A percentile compares a stretch with the other conserved stretches of the same genome.
phyloP scores from a whole-genome alignment of 2,888 invertebrate species.

The Strigamia maritima region DNA sequence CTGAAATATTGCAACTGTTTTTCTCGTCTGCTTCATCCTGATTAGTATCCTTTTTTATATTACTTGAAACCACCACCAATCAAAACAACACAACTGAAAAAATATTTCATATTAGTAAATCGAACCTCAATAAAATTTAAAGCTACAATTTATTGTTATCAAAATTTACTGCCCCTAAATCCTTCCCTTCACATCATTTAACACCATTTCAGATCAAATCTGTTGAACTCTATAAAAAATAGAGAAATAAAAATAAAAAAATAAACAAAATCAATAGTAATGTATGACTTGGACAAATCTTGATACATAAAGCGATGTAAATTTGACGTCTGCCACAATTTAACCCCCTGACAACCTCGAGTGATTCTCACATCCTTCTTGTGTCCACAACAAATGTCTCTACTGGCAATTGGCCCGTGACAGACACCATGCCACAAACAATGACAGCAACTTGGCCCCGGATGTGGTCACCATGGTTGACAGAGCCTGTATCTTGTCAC shows the following conservation, averaged over 20 bases:
- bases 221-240: too few relatives aligned
- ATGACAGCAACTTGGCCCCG: neutral
- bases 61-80: neutral
- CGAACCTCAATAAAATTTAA: neutral
- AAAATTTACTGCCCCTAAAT: too few relatives aligned
- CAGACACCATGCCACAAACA: constrained; percentile 5
- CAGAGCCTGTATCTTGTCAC: constrained; percentile 6
- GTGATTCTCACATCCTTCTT: neutral
- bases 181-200: too few relatives aligned
- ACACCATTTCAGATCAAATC: too few relatives aligned
- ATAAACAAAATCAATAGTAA: too few relatives aligned
- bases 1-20: neutral
- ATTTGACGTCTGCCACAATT: neutral
- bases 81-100: neutral
- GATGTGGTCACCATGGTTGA: constrained; percentile 15
- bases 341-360: neutral
- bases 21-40: neutral
- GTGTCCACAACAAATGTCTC: constrained; percentile 5
- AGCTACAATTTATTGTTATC: too few relatives aligned
- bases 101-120: neutral
- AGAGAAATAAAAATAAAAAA: too few relatives aligned
- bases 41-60: neutral
- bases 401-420: neutral
- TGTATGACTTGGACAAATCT: neutral
- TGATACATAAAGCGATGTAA: neutral